Conservation (phyloP, 2,888 invertebrate species). For the Seladonia tumulorum region DNA sequence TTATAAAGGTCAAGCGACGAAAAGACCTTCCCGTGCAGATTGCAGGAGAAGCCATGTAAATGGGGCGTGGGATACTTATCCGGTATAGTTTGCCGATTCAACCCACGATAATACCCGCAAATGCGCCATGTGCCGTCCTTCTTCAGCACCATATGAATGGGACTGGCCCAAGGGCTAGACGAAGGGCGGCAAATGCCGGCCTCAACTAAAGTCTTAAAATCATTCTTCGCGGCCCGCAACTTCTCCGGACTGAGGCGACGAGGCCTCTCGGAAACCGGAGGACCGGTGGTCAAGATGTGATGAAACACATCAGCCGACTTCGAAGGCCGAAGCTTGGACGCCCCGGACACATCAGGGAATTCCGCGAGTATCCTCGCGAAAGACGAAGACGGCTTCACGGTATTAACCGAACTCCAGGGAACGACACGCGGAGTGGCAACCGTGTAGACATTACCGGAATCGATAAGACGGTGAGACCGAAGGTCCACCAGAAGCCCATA, state of each 20-base stretch:
- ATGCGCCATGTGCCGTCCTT: constrained; percentile 41
- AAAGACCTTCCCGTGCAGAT: constrained; percentile 4
- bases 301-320: neutral
- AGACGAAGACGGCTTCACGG: neutral
- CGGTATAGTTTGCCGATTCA: too few species aligned
- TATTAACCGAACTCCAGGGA: rapidly evolving
- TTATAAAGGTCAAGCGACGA: neutral
- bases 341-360: neutral
- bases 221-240: constrained; percentile 68
- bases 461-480: neutral
- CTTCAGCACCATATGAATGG: constrained; percentile 42
- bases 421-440: neutral
- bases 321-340: neutral
- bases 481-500: neutral
- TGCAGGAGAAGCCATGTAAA: neutral
- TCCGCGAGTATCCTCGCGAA: neutral
- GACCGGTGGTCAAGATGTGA: constrained; percentile 63
- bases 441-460: neutral
- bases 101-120: constrained; percentile 40
- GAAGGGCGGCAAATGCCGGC: constrained; percentile 72
- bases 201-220: constrained; percentile 72
- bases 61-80: constrained; percentile 21
- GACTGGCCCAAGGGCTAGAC: constrained; percentile 74
- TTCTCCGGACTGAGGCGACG: constrained; percentile 75
- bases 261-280: constrained; percentile 71